Evolutionary conservation across 2,113 vertebrate species (phyloP).

Genomic region (Nothoprocta perdicaria): DNA sequence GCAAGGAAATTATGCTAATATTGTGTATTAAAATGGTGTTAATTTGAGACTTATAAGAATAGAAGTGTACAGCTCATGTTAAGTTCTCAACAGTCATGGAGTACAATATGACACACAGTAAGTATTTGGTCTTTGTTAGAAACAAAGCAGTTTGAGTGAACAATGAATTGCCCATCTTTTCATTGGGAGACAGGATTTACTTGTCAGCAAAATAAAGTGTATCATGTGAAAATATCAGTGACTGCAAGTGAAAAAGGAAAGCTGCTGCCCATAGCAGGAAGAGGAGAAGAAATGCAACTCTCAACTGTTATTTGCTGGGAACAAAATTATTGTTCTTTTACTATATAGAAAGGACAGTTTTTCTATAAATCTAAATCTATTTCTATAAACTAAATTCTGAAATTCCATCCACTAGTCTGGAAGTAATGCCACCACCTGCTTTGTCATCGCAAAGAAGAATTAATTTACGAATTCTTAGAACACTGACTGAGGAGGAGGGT

Average conservation of each 20-base stretch:
- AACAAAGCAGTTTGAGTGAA: constrained; percentile 43
- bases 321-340: background rate
- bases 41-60: constrained; percentile 55
- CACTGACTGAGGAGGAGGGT: background rate
- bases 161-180: constrained; percentile 30
- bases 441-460: background rate
- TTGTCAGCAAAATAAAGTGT: constrained; percentile 42
- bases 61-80: constrained; percentile 12
- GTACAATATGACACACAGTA: constrained; percentile 33
- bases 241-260: background rate
- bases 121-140: constrained; percentile 49
- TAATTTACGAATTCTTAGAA: background rate
- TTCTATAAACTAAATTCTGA: too few relatives aligned
- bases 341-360: background rate
- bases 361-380: background rate
- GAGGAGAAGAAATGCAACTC: background rate
- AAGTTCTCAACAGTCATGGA: constrained; percentile 28
- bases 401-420: background rate
- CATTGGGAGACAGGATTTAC: background rate
- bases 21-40: constrained; percentile 60
- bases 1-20: constrained; percentile 53
- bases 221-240: background rate
- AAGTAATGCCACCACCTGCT: background rate
- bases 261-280: background rate
- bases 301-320: background rate